A percentile compares a stretch with the other conserved stretches of the same genome.
phyloP scores from a whole-genome alignment of 2,797 vertebrate genomes.

The Moxostoma hubbsi region DNA sequence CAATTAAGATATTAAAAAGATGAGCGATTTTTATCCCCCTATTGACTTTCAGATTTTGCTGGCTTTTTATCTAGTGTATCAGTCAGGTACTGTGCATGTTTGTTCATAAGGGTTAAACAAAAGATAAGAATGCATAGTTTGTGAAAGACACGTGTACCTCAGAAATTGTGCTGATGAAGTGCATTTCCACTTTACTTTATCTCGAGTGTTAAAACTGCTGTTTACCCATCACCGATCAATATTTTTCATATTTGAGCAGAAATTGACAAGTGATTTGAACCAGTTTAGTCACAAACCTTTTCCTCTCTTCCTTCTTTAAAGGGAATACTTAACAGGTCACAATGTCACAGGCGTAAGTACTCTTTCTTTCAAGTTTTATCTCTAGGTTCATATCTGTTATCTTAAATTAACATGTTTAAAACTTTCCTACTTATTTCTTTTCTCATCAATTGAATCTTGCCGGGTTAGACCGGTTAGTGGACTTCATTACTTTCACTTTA shows the following conservation, averaged over 20 bases:
- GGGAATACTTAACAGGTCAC: slow-evolving; percentile 49
- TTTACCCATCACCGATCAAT: too few relatives aligned
- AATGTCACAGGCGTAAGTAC: slow-evolving; percentile 77
- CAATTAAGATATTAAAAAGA: too few relatives aligned
- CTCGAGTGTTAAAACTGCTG: background rate
- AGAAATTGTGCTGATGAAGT: background rate
- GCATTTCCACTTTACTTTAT: background rate
- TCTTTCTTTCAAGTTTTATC: slow-evolving; percentile 6
- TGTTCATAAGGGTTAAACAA: background rate
- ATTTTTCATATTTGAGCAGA: background rate
- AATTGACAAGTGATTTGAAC: slow-evolving; percentile 2
- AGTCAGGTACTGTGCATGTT: background rate
- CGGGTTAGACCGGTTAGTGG: slow-evolving; percentile 66
- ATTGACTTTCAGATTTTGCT: background rate
- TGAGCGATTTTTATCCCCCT: too few relatives aligned
- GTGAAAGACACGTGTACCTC: background rate
- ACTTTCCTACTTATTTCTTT: slow-evolving; percentile 3
- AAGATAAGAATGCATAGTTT: background rate
- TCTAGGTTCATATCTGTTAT: background rate
- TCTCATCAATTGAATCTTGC: slow-evolving; percentile 16
- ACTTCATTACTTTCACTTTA: background rate
- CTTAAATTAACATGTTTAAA: slow-evolving; percentile 9
- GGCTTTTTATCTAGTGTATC: background rate
- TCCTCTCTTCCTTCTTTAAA: slow-evolving; percentile 43
- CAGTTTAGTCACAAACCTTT: background rate